Evolutionary conservation across 2,888 invertebrate genomes (phyloP).

Genomic region (Agrotis exclamationis): DNA sequence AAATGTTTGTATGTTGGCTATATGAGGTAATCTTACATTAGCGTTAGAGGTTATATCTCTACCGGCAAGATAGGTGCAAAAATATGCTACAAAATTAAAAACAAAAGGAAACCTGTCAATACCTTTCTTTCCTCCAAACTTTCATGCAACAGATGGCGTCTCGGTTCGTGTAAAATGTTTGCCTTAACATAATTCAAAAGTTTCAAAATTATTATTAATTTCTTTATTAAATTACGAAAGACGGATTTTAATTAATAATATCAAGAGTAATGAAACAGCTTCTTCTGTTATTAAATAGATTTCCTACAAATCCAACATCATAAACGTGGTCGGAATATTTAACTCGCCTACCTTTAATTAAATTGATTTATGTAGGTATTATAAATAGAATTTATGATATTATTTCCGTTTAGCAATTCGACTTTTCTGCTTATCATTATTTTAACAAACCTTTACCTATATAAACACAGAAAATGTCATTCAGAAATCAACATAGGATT

Average conservation of each 20-base stretch:
- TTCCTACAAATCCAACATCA: not conserved
- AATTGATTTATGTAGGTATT: not conserved
- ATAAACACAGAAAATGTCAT: slow-evolving; percentile 25
- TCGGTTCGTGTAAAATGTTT: slow-evolving; percentile 17
- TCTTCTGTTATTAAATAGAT: not conserved
- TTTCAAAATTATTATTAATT: slow-evolving; percentile 23
- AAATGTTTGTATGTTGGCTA: no score
- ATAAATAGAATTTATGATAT: not conserved
- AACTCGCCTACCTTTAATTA: not conserved
- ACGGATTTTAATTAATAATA: slow-evolving; percentile 2
- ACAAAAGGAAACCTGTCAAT: slow-evolving; percentile 15
- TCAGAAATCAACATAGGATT: slow-evolving; percentile 20
- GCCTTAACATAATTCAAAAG: slow-evolving; percentile 14
- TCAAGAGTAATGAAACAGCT: slow-evolving; percentile 2
- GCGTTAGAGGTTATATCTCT: no score
- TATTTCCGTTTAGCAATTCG: not conserved
- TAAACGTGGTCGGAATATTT: not conserved
- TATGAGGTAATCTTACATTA: no score
- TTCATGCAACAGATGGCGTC: slow-evolving; percentile 15
- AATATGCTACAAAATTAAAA: not conserved
- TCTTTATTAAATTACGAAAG: slow-evolving; percentile 11
- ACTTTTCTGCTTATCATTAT: not conserved
- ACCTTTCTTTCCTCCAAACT: slow-evolving; percentile 15
- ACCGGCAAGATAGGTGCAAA: not conserved
- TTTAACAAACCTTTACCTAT: slow-evolving; percentile 5